Evolutionary conservation across 2,113 vertebrate genomes (phyloP).

Genomic region (Burhinus oedicnemus): DNA sequence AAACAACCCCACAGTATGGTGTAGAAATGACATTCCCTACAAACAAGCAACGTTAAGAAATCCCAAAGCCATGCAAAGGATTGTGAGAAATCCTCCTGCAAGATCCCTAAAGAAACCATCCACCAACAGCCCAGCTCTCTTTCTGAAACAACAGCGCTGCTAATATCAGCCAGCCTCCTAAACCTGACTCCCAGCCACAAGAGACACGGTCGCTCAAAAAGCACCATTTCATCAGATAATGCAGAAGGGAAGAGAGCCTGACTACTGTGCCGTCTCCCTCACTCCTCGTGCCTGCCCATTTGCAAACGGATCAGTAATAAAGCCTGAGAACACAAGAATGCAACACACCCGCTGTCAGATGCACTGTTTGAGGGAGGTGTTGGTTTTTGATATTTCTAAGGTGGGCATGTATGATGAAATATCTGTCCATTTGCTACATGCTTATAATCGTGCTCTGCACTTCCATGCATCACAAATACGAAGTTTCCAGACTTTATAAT

Average conservation of each 20-base stretch:
- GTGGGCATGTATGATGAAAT: accelerated
- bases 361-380: not conserved
- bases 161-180: not conserved
- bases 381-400: not conserved
- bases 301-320: not conserved
- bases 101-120: not conserved
- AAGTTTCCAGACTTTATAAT: not conserved
- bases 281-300: not conserved
- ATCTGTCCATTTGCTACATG: not conserved
- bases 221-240: not conserved
- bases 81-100: not conserved
- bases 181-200: not conserved
- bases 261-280: not conserved
- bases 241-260: not conserved
- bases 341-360: not conserved
- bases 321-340: not conserved
- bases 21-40: not conserved
- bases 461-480: not conserved
- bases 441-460: not conserved
- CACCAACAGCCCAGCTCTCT: not conserved
- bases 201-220: accelerated
- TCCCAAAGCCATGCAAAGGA: not conserved
- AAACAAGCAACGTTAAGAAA: not conserved
- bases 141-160: not conserved
- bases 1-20: not conserved